Base-by-base conservation (phyloP, 2,797 vertebrate species). In the Takifugu ocellatus region DNA sequence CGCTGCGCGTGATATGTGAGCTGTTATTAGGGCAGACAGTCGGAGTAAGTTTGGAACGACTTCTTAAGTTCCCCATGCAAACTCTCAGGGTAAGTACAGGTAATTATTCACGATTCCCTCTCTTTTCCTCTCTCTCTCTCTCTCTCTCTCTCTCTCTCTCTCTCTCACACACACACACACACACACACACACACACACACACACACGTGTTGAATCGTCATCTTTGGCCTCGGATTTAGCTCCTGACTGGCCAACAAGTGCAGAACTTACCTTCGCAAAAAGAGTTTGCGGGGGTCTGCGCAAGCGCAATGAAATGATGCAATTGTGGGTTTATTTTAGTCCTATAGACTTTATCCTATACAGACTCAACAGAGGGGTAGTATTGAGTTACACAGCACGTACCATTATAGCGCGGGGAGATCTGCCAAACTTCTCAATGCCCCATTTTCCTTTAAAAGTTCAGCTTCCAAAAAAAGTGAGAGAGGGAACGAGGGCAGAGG, bases 371-470 rank as follows among this genome's bases (percentile, higher is more conserved):
- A 74, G 69, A 80, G 77, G 68, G 70, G 61, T 86, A 84, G 85
- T 84, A 90, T 89, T 91, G 83, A 90, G 83, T 90, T 88, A 87
- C 89, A 90, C 78, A 86, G 86, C 91, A 92, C 92, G 90, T 93
- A 93, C 92, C 92, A 92, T 93, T 91, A 90, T 92, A 91, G 90
- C 84, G 88, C 62, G 86, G 89, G 90, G 88, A 89, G 88, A 84
- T 86, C 77, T 92, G 89, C 91, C 92, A 92, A 90, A 82, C 66
- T 82, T 87, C 89, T 93, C 91, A 93, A 89, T 92, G 90, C 86
- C 89, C 90, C 92, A 92, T 93, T 92, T 91, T 91, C 86, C 89
- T 89, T 88, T 84, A 87, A 90, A 91, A 89, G 84, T 90, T 90
- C 87, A 79, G 86, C 89, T 89, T 90, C 88, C 88, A 89, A 88